These are phyloP conservation scores for Acromyrmex charruanus DNA, from an alignment of 1,140 invertebrate species.

Conservation along the genomic window DNA sequence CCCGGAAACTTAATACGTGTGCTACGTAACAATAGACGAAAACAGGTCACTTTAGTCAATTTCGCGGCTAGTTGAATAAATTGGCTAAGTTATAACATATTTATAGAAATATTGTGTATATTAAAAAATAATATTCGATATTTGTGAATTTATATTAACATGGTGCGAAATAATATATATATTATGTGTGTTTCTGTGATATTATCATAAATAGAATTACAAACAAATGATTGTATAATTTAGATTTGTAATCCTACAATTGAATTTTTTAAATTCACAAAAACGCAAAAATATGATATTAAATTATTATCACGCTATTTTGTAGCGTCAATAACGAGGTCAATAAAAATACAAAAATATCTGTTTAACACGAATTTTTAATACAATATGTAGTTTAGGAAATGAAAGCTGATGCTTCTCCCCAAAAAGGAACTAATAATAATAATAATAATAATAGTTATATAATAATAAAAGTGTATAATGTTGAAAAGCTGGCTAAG, in stretches of 20 bases:
- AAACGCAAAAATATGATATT: not conserved
- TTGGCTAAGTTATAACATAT: constrained; percentile 2
- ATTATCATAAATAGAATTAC: not conserved
- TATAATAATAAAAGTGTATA: constrained; percentile 13
- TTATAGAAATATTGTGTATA: not conserved
- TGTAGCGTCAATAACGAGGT: not conserved
- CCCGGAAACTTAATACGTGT: constrained; percentile 57
- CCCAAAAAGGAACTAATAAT: not conserved
- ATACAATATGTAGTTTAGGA: not conserved
- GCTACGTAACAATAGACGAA: constrained; percentile 53
- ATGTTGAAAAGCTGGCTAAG: not conserved
- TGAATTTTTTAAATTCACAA: not conserved
- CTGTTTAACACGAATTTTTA: not conserved
- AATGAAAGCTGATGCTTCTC: not conserved
- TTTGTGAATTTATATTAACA: not conserved
- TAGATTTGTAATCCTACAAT: not conserved
- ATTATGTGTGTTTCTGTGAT: not conserved
- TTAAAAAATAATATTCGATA: not conserved
- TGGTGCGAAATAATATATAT: not conserved
- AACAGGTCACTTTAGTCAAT: constrained; percentile 50
- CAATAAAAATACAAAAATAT: not conserved
- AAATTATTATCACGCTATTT: not conserved
- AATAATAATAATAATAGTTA: not conserved
- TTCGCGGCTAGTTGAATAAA: constrained; percentile 14
- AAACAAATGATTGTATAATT: not conserved